Conservation (phyloP, 1,140 invertebrate genomes). For the Cotesia chilonis region DNA sequence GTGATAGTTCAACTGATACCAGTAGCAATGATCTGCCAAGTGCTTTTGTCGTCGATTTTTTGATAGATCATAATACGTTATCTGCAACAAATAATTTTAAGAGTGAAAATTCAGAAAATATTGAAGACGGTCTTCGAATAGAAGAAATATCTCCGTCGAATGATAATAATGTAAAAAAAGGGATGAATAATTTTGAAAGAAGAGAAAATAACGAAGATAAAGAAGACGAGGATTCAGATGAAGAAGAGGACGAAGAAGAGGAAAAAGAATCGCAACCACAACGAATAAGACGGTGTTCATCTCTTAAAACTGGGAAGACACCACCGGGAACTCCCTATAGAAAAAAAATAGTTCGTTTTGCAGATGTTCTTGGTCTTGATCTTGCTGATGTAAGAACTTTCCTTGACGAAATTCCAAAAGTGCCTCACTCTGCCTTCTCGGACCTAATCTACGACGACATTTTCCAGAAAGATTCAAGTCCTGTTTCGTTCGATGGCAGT, state of each 20-base stretch:
- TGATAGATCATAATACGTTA: too few relatives aligned
- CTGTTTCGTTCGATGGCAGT: slow-evolving; percentile 42
- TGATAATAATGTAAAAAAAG: slow-evolving; percentile 48
- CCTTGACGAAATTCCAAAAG: slow-evolving; percentile 86
- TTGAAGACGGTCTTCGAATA: not conserved
- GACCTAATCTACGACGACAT: slow-evolving; percentile 72
- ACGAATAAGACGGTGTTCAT: slow-evolving; percentile 80
- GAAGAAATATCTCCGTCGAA: slow-evolving; percentile 36
- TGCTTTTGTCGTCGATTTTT: not conserved
- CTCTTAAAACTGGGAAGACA: slow-evolving; percentile 89
- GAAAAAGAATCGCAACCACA: slow-evolving; percentile 66
- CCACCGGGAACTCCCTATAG: slow-evolving; percentile 87
- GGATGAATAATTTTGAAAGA: slow-evolving; percentile 40
- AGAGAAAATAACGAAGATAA: slow-evolving; percentile 50
- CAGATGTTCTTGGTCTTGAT: slow-evolving; percentile 92
- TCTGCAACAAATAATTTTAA: too few relatives aligned
- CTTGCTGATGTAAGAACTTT: slow-evolving; percentile 90
- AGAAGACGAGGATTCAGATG: slow-evolving; percentile 47
- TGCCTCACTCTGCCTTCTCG: slow-evolving; percentile 85
- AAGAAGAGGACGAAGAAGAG: slow-evolving; percentile 59
- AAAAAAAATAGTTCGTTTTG: slow-evolving; percentile 96
- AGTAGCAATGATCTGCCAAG: not conserved
- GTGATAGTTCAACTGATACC: not conserved
- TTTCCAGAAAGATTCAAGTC: slow-evolving; percentile 55
- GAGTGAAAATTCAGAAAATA: too few relatives aligned